A percentile compares a stretch with the other conserved stretches of the same genome.
Conservation (phyloP, 1,140 invertebrate genomes). For the Camponotus pennsylvanicus region DNA sequence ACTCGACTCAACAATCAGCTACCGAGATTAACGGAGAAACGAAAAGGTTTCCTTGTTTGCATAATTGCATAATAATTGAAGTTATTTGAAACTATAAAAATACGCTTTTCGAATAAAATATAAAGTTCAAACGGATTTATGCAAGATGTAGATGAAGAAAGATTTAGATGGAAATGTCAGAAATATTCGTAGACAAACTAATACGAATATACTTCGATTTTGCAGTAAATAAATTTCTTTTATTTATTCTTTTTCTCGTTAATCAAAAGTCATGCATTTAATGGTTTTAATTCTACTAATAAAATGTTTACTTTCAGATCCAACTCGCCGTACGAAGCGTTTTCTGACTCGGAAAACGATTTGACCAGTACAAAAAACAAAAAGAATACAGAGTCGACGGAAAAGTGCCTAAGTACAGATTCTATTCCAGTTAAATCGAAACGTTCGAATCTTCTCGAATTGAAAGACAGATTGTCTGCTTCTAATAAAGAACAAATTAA, state of each 20-base stretch:
- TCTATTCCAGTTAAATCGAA: constrained; percentile 76
- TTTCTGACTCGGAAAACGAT: constrained; percentile 77
- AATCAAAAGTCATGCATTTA: not conserved
- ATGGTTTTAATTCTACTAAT: not conserved
- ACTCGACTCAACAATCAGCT: constrained; percentile 73
- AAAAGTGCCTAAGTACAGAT: constrained; percentile 82
- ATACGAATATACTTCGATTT: not conserved
- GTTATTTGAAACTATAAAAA: constrained; percentile 11
- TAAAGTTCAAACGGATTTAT: constrained; percentile 6
- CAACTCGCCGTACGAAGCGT: constrained; percentile 69
- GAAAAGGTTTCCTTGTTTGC: constrained; percentile 72
- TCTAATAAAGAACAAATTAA: constrained; percentile 73
- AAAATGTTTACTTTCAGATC: constrained; percentile 66
- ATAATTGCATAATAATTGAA: constrained; percentile 5
- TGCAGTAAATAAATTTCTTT: not conserved
- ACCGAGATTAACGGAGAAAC: constrained; percentile 77
- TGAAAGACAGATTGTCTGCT: constrained; percentile 72
- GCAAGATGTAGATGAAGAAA: not conserved
- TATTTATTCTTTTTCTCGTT: not conserved
- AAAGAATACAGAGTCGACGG: constrained; percentile 78
- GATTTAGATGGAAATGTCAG: not conserved
- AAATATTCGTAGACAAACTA: constrained; percentile 1
- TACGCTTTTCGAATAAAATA: constrained; percentile 10
- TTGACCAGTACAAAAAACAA: constrained; percentile 78
- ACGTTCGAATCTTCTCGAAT: constrained; percentile 72